phyloP scores from a whole-genome alignment of 1,140 invertebrate genomes.

The Luehdorfia chinensis region DNA sequence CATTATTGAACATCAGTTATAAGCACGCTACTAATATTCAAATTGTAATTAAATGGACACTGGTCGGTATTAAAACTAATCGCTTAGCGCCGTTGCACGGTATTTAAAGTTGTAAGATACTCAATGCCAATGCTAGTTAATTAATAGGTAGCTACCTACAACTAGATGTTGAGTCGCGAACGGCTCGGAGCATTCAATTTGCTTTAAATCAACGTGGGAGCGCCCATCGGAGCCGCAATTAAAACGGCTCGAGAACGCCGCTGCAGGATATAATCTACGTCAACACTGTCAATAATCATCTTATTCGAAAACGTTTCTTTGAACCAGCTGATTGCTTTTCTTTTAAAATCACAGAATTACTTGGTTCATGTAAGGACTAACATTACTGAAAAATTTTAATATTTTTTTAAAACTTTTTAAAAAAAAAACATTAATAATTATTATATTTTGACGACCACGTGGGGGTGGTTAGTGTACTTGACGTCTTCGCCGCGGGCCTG shows the following conservation, averaged over 20 bases:
- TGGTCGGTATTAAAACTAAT: constrained; percentile 24
- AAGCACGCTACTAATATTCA: too few species aligned
- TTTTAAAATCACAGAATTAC: neutral
- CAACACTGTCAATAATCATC: constrained; percentile 38
- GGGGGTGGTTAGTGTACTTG: too few species aligned
- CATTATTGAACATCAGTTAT: too few species aligned
- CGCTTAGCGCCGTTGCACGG: constrained; percentile 26
- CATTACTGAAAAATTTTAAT: neutral
- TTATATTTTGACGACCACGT: too few species aligned
- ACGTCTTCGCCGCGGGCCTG: too few species aligned
- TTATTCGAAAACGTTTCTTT: constrained; percentile 29
- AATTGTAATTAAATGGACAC: neutral
- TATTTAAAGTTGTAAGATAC: constrained; percentile 32
- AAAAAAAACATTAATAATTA: too few species aligned
- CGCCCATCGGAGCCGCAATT: constrained; percentile 40
- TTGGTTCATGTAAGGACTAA: neutral
- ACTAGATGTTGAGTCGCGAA: constrained; percentile 40
- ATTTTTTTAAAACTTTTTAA: too few species aligned
- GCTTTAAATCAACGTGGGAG: constrained; percentile 50
- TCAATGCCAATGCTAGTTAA: constrained; percentile 44
- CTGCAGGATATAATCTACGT: constrained; percentile 44
- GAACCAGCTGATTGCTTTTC: neutral
- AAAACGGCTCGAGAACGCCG: constrained; percentile 42
- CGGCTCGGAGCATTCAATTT: constrained; percentile 53
- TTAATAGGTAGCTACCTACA: constrained; percentile 46